phyloP scores from a whole-genome alignment of 1,140 invertebrate genomes.

The Pinna nobilis region DNA sequence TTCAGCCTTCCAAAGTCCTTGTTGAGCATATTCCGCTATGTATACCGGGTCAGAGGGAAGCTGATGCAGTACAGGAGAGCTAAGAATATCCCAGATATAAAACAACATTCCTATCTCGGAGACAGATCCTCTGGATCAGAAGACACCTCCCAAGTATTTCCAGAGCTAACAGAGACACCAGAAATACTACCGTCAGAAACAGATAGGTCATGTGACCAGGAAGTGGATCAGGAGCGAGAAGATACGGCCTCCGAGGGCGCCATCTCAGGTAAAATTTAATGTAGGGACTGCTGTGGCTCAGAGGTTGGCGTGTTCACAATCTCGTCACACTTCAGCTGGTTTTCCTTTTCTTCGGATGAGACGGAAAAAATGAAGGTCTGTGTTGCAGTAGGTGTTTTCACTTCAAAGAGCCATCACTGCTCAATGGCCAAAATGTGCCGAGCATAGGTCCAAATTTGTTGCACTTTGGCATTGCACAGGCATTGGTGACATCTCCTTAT shows the following conservation, averaged over 20 bases:
- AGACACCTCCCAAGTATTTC: neutral
- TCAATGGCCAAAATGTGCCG: too few relatives aligned
- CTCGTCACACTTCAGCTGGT: too few relatives aligned
- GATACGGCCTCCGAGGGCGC: slow-evolving; percentile 4
- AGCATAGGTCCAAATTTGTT: neutral
- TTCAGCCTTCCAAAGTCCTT: slow-evolving; percentile 41
- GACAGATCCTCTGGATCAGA: neutral
- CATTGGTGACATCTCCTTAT: too few relatives aligned
- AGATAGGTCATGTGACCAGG: slow-evolving; percentile 1
- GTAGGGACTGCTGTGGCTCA: too few relatives aligned
- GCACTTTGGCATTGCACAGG: too few relatives aligned
- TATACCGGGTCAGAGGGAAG: slow-evolving; percentile 56
- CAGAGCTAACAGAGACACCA: neutral
- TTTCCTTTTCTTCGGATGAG: too few relatives aligned
- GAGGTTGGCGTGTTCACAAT: too few relatives aligned
- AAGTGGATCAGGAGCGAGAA: slow-evolving; percentile 19
- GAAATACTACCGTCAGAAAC: slow-evolving; percentile 5
- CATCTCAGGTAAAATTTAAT: slow-evolving; percentile 11
- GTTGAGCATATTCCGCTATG: slow-evolving; percentile 47
- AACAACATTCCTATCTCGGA: too few relatives aligned
- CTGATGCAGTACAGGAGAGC: slow-evolving; percentile 31
- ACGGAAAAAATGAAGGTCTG: too few relatives aligned
- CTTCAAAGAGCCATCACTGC: too few relatives aligned
- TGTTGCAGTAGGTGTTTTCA: too few relatives aligned
- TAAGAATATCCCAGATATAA: neutral